Percentiles rank a stretch among this genome's conserved stretches.
These are phyloP conservation scores for Morphnarchus princeps DNA, from an alignment of 2,113 vertebrate species.

Conservation along the genomic window DNA sequence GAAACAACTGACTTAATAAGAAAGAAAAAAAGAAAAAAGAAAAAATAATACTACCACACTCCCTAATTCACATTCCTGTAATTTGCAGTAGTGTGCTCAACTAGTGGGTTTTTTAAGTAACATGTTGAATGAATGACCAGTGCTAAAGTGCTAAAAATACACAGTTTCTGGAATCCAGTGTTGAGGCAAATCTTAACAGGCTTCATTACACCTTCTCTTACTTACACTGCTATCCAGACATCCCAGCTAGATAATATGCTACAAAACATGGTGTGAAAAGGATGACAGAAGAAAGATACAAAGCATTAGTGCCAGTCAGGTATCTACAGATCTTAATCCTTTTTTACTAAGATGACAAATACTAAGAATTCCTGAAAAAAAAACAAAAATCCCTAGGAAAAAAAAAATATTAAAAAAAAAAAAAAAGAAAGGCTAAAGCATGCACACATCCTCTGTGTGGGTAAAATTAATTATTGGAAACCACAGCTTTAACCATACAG, in stretches of 20 bases:
- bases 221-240: background rate
- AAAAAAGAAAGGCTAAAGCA: background rate
- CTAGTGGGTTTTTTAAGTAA: background rate
- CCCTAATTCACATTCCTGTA: background rate
- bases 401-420: background rate
- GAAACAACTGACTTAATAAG: background rate
- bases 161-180: background rate
- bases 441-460: background rate
- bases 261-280: background rate
- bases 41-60: background rate
- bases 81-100: background rate
- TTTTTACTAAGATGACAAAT: background rate
- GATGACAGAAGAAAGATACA: background rate
- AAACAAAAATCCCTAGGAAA: background rate
- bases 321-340: constrained; percentile 31
- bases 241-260: background rate
- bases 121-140: background rate
- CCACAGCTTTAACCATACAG: background rate
- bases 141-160: background rate
- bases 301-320: background rate
- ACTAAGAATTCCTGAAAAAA: background rate
- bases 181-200: background rate
- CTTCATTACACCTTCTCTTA: background rate
- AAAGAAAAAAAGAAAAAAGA: background rate
- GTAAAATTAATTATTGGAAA: background rate